Base-by-base conservation (phyloP, 2,113 vertebrate genomes). In the Todiramphus saurophagus region DNA sequence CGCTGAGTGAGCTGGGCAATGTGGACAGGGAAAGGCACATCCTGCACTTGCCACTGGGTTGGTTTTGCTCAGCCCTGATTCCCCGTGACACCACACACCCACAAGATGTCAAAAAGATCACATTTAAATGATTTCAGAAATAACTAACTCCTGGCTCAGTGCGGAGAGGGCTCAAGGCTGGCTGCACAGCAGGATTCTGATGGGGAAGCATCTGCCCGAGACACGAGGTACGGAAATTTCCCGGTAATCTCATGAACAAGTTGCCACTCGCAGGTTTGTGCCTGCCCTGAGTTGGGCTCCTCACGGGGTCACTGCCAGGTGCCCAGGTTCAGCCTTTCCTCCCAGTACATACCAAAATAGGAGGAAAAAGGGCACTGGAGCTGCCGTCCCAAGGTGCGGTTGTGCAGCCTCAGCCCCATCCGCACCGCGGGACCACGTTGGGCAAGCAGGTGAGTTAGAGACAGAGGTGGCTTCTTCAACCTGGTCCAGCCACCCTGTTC, bases 141-240 rank as follows among this genome's bases (percentile, higher is more conserved):
- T 56, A 90, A 97, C 62, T 64, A 39, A 9, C 43, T 67, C 55
- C 58, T 27, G 82, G 64, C 5, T 3, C 35, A 46, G 84, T 5
- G 0, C 1, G 23, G 37, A 25, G 64, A 73, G 78, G 60, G 48
- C 48, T 82, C 3, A 0, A 27, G 33, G 83, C 48, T 0, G 41
- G 6, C 73, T 17, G 74, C 2, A 15, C 4, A 13, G 18, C 63
- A 41, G 94, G 90, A 28, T 83, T 64, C 93, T 9, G 55, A 50
- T 37, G 94, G 92, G 64, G 94, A 75, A 86, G 97, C 97, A 95
- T 97, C 98, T 97, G 97, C 69, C 43, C 8, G 11, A 0, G 60
- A 7, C 68, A 44, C 4, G 16, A 85, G 5, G 56, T 10, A 7
- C 4, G 14, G 39, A 74, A 63, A 16, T 2, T 48, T 87, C 91